Conservation (phyloP, 2,888 invertebrate species). For the Drosophila kambysellisi region DNA sequence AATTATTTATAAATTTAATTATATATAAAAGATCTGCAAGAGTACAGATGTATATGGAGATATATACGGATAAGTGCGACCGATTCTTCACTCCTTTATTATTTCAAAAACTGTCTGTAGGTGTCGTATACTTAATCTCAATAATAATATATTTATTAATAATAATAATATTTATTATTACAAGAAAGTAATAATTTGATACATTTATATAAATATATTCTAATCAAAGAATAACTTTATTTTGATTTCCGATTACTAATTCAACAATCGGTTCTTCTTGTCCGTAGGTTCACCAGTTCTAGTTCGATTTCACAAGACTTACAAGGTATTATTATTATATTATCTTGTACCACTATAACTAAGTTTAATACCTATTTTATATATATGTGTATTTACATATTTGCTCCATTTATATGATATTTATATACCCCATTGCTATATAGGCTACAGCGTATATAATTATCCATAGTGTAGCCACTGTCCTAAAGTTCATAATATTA, state of each 20-base stretch:
- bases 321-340: background rate
- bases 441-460: constrained; percentile 20
- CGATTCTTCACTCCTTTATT: background rate
- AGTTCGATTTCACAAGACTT: background rate
- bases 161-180: background rate
- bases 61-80: background rate
- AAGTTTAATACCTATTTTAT: background rate
- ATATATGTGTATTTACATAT: background rate
- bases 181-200: background rate
- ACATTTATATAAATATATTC: background rate
- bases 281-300: background rate
- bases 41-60: background rate
- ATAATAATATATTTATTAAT: too few relatives aligned
- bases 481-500: constrained; percentile 45
- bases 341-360: background rate
- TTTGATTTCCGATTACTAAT: background rate
- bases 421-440: constrained; percentile 1
- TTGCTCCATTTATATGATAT: background rate
- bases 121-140: background rate
- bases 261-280: background rate
- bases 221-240: background rate
- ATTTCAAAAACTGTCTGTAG: background rate
- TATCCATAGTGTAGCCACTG: constrained; percentile 18
- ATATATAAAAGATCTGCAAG: background rate
- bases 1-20: background rate